phyloP scores from a whole-genome alignment of 2,113 vertebrate genomes.

The Columba janthina region DNA sequence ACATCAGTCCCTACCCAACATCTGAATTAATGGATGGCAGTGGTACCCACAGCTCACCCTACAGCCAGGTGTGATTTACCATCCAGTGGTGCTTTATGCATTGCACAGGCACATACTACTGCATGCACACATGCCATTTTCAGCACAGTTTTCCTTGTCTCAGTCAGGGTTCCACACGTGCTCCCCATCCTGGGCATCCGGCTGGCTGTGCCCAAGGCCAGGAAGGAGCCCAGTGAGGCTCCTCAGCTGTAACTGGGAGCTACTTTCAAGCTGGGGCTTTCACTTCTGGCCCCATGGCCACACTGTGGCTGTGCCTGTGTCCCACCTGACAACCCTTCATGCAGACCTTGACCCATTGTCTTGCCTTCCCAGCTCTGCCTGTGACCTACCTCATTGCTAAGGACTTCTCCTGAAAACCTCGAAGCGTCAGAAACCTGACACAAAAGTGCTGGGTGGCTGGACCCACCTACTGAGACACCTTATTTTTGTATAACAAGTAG shows the following conservation, averaged over 20 bases:
- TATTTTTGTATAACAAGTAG: not conserved
- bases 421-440: not conserved
- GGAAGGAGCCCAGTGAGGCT: not conserved
- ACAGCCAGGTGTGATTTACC: not conserved
- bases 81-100: not conserved
- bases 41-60: not conserved
- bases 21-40: not conserved
- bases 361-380: not conserved
- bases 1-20: accelerated
- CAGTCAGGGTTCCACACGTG: accelerated
- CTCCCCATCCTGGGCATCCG: not conserved
- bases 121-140: accelerated
- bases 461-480: not conserved
- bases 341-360: not conserved
- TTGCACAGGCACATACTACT: not conserved
- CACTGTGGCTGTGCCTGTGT: not conserved
- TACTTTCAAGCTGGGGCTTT: not conserved
- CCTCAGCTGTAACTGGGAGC: not conserved
- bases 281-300: not conserved
- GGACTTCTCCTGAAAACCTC: not conserved
- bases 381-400: not conserved
- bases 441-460: not conserved
- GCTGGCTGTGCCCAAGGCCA: not conserved
- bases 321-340: not conserved
- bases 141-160: not conserved